Conservation (phyloP, 30 jellyfish, hydroid and myxozoan species). For the Turritopsis dohrnii region DNA sequence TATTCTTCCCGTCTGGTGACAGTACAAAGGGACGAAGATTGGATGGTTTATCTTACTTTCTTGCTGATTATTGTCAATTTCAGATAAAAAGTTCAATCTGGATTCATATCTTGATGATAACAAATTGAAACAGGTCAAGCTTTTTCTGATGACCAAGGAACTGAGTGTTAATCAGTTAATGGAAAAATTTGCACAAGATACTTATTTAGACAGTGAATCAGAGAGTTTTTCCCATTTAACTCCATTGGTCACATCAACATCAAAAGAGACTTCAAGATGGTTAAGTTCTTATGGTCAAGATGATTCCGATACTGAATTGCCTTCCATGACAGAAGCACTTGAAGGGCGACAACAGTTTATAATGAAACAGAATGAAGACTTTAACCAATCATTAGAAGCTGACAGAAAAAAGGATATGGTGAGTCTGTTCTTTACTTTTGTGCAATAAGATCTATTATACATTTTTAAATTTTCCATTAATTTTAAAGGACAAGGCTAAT, state of each 20-base stretch:
- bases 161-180: neutral
- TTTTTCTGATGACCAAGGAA: neutral
- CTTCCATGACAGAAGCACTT: neutral
- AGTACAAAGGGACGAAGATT: neutral
- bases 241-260: no score
- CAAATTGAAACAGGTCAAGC: no score
- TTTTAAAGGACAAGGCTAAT: neutral
- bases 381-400: neutral
- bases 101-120: no score
- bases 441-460: neutral
- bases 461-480: no score
- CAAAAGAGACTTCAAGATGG: neutral
- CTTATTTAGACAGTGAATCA: neutral
- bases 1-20: neutral
- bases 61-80: constrained; percentile 8
- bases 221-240: no score
- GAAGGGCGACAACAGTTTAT: neutral
- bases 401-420: constrained; percentile 3
- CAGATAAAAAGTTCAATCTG: no score
- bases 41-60: neutral
- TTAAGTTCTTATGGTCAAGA: no score
- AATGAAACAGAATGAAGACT: neutral
- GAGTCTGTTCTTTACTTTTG: neutral
- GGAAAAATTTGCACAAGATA: neutral
- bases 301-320: constrained; percentile 5